Conservation (phyloP, 2,113 vertebrate genomes). For the Pheucticus melanocephalus region DNA sequence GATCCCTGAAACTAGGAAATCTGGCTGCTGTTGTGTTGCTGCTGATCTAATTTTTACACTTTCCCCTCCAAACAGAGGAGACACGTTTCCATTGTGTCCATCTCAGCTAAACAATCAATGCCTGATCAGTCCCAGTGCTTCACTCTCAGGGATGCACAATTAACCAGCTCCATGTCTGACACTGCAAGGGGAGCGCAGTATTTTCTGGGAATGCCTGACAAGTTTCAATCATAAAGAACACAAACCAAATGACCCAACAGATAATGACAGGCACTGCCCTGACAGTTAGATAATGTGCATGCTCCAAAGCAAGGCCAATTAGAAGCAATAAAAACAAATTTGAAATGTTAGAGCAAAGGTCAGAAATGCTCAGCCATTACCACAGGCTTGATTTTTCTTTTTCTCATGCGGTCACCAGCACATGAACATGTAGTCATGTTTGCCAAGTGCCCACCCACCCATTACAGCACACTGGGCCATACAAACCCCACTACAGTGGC, state of each 20-base stretch:
- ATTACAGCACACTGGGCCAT: neutral
- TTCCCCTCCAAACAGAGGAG: neutral
- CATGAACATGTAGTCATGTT: neutral
- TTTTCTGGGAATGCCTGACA: conserved; percentile 25
- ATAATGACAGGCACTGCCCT: conserved; percentile 27
- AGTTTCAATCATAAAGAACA: conserved; percentile 4
- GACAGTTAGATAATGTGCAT: neutral
- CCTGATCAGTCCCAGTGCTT: conserved; percentile 2
- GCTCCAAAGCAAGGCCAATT: conserved; percentile 54
- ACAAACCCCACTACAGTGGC: neutral
- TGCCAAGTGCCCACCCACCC: neutral
- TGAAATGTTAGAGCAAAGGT: conserved; percentile 48
- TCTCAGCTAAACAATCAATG: neutral
- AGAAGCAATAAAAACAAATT: conserved; percentile 57
- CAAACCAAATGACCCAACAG: conserved; percentile 37
- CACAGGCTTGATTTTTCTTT: neutral
- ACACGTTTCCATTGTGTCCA: neutral
- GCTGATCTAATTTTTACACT: conserved; percentile 41
- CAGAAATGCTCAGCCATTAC: conserved; percentile 29
- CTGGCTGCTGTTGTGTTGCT: neutral
- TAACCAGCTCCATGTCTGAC: neutral
- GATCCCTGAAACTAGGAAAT: conserved; percentile 9
- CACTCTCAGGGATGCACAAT: conserved; percentile 26
- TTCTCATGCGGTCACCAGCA: neutral
- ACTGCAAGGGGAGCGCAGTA: neutral